Evolutionary conservation across 2,797 vertebrate species (phyloP), one percentile per base, ranked within the genome.

Genomic region (Acrossocheilus fasciatus): DNA sequence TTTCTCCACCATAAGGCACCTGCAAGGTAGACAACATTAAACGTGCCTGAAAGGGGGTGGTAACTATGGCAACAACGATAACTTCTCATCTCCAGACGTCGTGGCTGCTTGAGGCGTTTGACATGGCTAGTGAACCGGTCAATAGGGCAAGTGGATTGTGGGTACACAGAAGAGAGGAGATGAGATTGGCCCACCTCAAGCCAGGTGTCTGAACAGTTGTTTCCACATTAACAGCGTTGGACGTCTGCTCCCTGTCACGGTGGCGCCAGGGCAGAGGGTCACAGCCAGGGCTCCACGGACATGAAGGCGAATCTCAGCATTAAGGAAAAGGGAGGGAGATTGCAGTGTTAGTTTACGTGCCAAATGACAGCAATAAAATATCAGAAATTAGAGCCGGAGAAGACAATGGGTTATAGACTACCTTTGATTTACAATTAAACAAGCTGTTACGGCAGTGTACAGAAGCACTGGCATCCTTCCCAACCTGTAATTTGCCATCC

Each of bases 351-450:
- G 47, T 54, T 85, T 11, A 54, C 0, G 0, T 43, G 64, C 74
- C 83, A 85, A 78, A 69, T 1, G 5, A 57, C 47, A 78, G 62
- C 47, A 85, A 85, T 85, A 57, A 70, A 85, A 78, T 57, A 2
- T 69, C 23, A 52, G 74, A 85, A 78, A 78, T 70, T 85, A 69
- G 62, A 70, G n/a, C 62, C 5, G 11, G 47, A 30, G 36, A 17
- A 43, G 75, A 77, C 83, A 77, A 77, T 69, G 74, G 83, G 74
- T 76, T 77, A 77, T 52, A 84, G 62, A 85, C 83, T 77, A 70
- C 45, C 64, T 78, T 85, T 85, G 83, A 85, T 85, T 85, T 85
- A 78, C 83, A 78, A 78, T 78, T 78, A 68, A 85, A 78, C 83
- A 85, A 78, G 83, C 83, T 57, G 83, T 85, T 85, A 54, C 10